Evolutionary conservation across 2,888 invertebrate genomes (phyloP).

Genomic region (Pomacea canaliculata): DNA sequence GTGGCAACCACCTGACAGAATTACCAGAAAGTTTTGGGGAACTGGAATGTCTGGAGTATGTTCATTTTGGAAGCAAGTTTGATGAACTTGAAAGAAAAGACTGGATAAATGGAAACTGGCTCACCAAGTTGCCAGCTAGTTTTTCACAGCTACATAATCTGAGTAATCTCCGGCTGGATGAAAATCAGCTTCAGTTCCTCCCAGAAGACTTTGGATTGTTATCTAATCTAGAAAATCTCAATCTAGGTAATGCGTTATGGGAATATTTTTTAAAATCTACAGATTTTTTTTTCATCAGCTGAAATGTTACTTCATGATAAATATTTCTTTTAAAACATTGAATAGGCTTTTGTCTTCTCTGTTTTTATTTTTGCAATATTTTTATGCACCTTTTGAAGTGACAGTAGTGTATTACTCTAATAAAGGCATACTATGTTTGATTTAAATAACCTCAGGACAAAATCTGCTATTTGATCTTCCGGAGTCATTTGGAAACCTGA

Average conservation of each 20-base stretch:
- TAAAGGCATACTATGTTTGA: too few species aligned
- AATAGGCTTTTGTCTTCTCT: too few species aligned
- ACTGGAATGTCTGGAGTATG: slow-evolving; percentile 45
- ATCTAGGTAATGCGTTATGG: slow-evolving; percentile 48
- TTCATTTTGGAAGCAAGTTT: slow-evolving; percentile 59
- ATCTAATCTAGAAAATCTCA: slow-evolving; percentile 51
- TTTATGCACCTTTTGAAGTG: too few species aligned
- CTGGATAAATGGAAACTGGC: slow-evolving; percentile 64
- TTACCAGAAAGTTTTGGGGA: slow-evolving; percentile 56
- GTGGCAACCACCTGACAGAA: slow-evolving; percentile 55
- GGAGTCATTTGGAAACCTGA: slow-evolving; percentile 56
- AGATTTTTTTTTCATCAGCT: too few species aligned
- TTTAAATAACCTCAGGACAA: slow-evolving; percentile 46
- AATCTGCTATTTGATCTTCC: slow-evolving; percentile 57
- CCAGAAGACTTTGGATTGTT: slow-evolving; percentile 60
- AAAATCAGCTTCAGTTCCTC: slow-evolving; percentile 56
- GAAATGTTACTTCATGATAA: too few species aligned
- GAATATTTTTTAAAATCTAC: neutral
- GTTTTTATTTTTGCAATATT: too few species aligned
- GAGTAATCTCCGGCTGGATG: slow-evolving; percentile 52
- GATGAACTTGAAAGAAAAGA: slow-evolving; percentile 58
- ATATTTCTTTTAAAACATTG: too few species aligned
- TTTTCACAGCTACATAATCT: slow-evolving; percentile 49
- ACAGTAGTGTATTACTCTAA: too few species aligned
- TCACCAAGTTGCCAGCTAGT: slow-evolving; percentile 49